Percentiles rank a stretch among this genome's conserved stretches.
Evolutionary conservation across 1,140 invertebrate genomes (phyloP).

Genomic region (Diorhabda elongata): DNA sequence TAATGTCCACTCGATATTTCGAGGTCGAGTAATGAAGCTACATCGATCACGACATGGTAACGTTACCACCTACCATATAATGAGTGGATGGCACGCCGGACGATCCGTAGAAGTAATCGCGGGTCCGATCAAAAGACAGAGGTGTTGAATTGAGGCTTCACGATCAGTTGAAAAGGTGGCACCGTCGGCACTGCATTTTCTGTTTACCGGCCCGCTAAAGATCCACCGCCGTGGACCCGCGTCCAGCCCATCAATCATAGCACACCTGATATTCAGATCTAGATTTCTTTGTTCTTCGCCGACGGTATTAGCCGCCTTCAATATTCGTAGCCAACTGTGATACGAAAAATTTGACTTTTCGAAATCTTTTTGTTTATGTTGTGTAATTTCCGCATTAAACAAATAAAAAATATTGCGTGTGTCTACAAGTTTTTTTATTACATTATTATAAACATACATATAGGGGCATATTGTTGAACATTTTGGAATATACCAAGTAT

Average conservation of each 20-base stretch:
- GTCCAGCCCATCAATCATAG: slow-evolving; percentile 39
- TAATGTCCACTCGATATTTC: slow-evolving; percentile 6
- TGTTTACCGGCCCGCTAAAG: slow-evolving; percentile 18
- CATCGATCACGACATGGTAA: slow-evolving; percentile 9
- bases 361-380: too few relatives aligned
- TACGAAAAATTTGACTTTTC: too few relatives aligned
- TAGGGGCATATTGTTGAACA: too few relatives aligned
- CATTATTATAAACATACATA: too few relatives aligned
- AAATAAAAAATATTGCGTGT: too few relatives aligned
- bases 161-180: slow-evolving; percentile 30
- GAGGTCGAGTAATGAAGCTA: slow-evolving; percentile 9
- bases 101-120: slow-evolving; percentile 19
- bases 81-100: slow-evolving; percentile 22
- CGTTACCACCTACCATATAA: slow-evolving; percentile 36
- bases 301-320: not conserved
- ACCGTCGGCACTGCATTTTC: slow-evolving; percentile 25
- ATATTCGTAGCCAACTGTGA: too few relatives aligned
- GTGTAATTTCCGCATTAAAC: too few relatives aligned
- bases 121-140: slow-evolving; percentile 33
- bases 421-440: too few relatives aligned
- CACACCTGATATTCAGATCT: slow-evolving; percentile 39
- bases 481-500: too few relatives aligned
- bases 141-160: slow-evolving; percentile 42
- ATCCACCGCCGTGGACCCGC: slow-evolving; percentile 24
- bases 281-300: slow-evolving; percentile 35